phyloP scores from a whole-genome alignment of 2,888 invertebrate genomes.

The Homarus gammarus region DNA sequence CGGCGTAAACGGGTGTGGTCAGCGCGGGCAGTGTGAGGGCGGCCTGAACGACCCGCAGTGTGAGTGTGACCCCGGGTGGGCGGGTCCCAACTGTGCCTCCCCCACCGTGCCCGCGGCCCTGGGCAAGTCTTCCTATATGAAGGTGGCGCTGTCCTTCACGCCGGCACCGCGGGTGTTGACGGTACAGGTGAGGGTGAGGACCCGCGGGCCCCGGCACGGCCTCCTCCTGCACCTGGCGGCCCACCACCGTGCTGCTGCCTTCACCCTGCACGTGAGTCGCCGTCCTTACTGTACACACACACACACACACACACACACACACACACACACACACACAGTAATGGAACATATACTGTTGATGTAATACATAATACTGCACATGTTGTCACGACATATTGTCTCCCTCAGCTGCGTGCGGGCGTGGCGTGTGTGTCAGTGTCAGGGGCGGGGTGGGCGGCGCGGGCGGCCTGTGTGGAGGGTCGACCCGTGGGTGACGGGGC shows the following conservation, averaged over 20 bases:
- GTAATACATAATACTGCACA: background rate
- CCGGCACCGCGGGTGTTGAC: constrained; percentile 45
- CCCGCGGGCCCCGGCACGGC: constrained; percentile 34
- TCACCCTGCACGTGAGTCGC: constrained; percentile 39
- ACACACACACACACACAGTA: constrained; percentile 8
- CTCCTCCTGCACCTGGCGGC: constrained; percentile 44
- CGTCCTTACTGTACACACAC: background rate
- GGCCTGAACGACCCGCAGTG: constrained; percentile 39
- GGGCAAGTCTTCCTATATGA: constrained; percentile 50
- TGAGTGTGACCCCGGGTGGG: constrained; percentile 60
- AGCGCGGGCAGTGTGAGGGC: constrained; percentile 48
- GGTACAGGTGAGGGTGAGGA: constrained; percentile 58
- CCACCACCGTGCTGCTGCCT: constrained; percentile 34
- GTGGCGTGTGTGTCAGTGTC: constrained; percentile 51
- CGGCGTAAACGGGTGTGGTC: constrained; percentile 52
- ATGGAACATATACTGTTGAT: too few species aligned
- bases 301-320: background rate
- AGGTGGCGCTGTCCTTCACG: constrained; percentile 64
- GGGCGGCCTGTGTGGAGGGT: constrained; percentile 38
- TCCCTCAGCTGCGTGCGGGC: constrained; percentile 39
- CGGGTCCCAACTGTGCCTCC: constrained; percentile 46
- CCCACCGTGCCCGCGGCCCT: constrained; percentile 51
- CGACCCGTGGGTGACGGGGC: constrained; percentile 57
- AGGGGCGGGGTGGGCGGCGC: constrained; percentile 20
- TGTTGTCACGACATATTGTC: background rate